Percentiles rank a stretch among this genome's conserved stretches.
These are phyloP conservation scores for Mylabris phalerata DNA, from an alignment of 1,140 invertebrate species.

Conservation along the genomic window DNA sequence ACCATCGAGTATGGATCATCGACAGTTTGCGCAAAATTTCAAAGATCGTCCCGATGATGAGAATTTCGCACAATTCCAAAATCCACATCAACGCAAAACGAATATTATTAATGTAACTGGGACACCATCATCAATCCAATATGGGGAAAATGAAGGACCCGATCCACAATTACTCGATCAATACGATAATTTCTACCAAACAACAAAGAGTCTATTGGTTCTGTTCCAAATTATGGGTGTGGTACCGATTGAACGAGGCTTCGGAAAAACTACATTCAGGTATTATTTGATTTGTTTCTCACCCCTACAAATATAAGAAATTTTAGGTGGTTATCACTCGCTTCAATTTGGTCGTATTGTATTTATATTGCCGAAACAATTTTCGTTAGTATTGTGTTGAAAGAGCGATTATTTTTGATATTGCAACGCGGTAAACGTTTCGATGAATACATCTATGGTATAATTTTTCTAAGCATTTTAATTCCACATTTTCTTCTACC, in stretches of 20 bases:
- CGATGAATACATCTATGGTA: slow-evolving; percentile 62
- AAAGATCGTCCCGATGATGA: no score
- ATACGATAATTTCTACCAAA: slow-evolving; percentile 59
- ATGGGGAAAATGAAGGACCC: slow-evolving; percentile 12
- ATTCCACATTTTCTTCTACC: slow-evolving; percentile 60
- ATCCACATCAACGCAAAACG: background rate
- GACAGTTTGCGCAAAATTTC: no score
- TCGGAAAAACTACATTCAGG: slow-evolving; percentile 42
- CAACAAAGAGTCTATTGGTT: slow-evolving; percentile 57
- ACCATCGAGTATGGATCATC: no score
- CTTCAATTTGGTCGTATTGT: slow-evolving; percentile 36
- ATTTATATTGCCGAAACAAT: slow-evolving; percentile 36
- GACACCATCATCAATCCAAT: slow-evolving; percentile 2
- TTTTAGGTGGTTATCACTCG: slow-evolving; percentile 38
- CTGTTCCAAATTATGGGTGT: slow-evolving; percentile 65
- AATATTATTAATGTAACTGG: slow-evolving; percentile 15
- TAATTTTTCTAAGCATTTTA: slow-evolving; percentile 62
- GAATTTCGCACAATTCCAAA: no score
- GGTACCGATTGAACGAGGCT: slow-evolving; percentile 59
- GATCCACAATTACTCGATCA: slow-evolving; percentile 44
- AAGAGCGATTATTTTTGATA: slow-evolving; percentile 35
- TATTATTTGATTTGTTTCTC: slow-evolving; percentile 1
- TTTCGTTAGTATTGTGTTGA: slow-evolving; percentile 38
- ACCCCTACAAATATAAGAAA: no score
- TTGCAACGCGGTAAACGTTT: slow-evolving; percentile 53